phyloP scores from a whole-genome alignment of 92 coral and sea anemone genomes.

The Porites rus region DNA sequence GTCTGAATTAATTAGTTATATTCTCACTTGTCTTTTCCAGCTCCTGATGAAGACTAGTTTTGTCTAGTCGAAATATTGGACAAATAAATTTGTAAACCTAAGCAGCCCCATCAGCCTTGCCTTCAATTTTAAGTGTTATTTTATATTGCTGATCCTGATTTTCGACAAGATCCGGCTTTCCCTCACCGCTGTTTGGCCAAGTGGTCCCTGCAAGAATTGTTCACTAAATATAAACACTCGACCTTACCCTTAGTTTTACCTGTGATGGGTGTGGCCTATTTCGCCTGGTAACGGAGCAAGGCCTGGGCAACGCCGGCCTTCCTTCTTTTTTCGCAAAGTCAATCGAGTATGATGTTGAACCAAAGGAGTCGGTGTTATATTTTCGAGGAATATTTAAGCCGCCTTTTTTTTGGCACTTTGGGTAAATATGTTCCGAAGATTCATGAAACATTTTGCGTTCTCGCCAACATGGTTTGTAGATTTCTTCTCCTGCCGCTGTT shows the following conservation, averaged over 20 bases:
- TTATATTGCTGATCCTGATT: too few relatives aligned
- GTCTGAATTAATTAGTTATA: too few relatives aligned
- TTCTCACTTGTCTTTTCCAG: too few relatives aligned
- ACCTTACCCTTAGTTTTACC: slow-evolving; percentile 45
- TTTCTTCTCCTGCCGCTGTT: neutral
- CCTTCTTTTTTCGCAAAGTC: slow-evolving; percentile 83
- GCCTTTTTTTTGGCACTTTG: slow-evolving; percentile 17
- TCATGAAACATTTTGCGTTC: slow-evolving; percentile 72
- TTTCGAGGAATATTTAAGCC: neutral
- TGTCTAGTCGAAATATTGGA: too few relatives aligned
- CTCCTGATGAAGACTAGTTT: too few relatives aligned
- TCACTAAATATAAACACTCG: too few relatives aligned
- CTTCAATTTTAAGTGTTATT: too few relatives aligned
- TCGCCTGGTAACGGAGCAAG: slow-evolving; percentile 81
- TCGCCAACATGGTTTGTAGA: slow-evolving; percentile 11
- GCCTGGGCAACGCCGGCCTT: slow-evolving; percentile 74
- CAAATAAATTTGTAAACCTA: too few relatives aligned
- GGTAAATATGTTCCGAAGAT: slow-evolving; percentile 62
- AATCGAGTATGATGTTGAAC: slow-evolving; percentile 78
- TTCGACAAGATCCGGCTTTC: too few relatives aligned
- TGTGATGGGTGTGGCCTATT: slow-evolving; percentile 94
- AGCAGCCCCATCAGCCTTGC: too few relatives aligned
- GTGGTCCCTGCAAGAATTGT: neutral
- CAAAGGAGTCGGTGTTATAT: slow-evolving; percentile 4
- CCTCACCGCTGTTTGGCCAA: too few relatives aligned